Conservation (phyloP, 2,888 invertebrate genomes). For the Diaperis boleti region DNA sequence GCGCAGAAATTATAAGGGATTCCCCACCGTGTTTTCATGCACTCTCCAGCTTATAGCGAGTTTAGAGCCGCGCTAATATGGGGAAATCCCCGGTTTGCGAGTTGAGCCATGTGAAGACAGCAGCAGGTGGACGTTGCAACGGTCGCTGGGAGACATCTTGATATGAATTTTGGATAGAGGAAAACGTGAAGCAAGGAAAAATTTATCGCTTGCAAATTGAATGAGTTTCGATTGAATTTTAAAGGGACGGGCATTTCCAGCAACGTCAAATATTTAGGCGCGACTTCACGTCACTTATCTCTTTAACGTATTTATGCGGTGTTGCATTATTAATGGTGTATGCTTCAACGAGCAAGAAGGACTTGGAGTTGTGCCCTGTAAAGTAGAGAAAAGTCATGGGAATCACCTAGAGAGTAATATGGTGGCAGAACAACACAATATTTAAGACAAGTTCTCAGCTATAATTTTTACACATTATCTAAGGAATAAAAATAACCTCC, state of each 20-base stretch:
- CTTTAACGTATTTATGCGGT: slow-evolving; percentile 7
- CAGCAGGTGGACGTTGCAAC: slow-evolving; percentile 46
- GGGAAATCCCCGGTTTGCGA: slow-evolving; percentile 36
- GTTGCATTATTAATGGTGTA: background rate
- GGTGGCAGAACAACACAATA: too few relatives aligned
- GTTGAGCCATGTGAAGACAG: slow-evolving; percentile 45
- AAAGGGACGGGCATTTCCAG: slow-evolving; percentile 33
- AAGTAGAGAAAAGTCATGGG: too few relatives aligned
- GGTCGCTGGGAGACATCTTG: slow-evolving; percentile 38
- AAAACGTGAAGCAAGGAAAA: slow-evolving; percentile 42
- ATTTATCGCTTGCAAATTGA: slow-evolving; percentile 46
- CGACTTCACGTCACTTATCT: slow-evolving; percentile 20
- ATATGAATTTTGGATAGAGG: slow-evolving; percentile 47
- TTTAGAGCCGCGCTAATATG: slow-evolving; percentile 41
- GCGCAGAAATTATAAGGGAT: slow-evolving; percentile 13
- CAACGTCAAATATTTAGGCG: slow-evolving; percentile 23
- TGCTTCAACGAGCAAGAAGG: too few relatives aligned
- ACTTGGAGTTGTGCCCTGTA: too few relatives aligned
- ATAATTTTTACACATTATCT: too few relatives aligned
- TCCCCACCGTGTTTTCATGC: slow-evolving; percentile 9
- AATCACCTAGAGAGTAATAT: too few relatives aligned
- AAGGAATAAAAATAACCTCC: too few relatives aligned
- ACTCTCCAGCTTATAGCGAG: slow-evolving; percentile 27
- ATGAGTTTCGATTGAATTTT: slow-evolving; percentile 51
- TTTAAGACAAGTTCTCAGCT: too few relatives aligned